Base-by-base conservation (phyloP, 2,113 vertebrate genomes). In the Anser brachyrhynchus region DNA sequence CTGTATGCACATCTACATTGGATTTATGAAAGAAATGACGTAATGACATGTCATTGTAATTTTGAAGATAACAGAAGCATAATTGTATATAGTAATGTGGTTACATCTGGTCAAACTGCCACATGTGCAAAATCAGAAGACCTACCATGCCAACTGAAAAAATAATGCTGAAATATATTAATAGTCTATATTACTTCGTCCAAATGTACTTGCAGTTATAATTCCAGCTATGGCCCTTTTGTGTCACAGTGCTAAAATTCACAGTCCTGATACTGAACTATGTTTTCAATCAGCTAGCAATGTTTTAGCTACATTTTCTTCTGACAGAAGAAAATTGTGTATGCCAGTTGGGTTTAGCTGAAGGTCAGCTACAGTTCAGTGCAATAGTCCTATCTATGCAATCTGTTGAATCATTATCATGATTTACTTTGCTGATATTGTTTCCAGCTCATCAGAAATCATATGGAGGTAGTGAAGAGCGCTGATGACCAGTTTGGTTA, bases 361-460 rank as follows among this genome's bases (percentile, higher is more conserved):
- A 25, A 81, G 65, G 92, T 90, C 93, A 95, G 39, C 33, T 58
- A 21, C 52, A 78, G 83, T 83, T 92, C 88, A 92, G 37, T 2
- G 0, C 52, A 72, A 26, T 37, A 67, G 43, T 14, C 15, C 18
- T 69, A 19, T 69, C 83, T 49, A 9, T 22, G 21, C 43, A 64
- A 76, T 84, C 46, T 96, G 29, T 55, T 75, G 35, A 71, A 84
- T 69, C 39, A 49, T 61, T 84, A 65, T 31, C 26, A n/a, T 72
- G 3, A 67, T 61, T 84, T 62, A 41, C 5, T 81, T 81, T 29
- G 2, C 33, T 49, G 49, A 29, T 49, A 46, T 19, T 81, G 5
- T 49, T 92, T 87, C 83, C 85, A 96, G 83, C 57, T 93, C 65
- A 62, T 62, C 54, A 82, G 76, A 96, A 92, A 71, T 65, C 80